Conservation (phyloP, 2,888 invertebrate genomes). For the Lithophane leautieri region DNA sequence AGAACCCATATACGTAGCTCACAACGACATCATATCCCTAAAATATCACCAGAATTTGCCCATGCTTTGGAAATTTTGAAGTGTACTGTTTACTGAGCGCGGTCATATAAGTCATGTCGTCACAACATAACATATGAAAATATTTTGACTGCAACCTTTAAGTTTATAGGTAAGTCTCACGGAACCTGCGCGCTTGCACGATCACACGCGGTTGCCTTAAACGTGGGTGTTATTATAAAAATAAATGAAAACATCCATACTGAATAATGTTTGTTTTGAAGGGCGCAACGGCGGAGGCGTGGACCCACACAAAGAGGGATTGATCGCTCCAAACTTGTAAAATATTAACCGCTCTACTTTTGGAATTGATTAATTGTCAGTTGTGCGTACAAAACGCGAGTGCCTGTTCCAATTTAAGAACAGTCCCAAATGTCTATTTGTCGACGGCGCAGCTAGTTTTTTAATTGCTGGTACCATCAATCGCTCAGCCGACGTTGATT, state of each 20-base stretch:
- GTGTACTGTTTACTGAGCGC: constrained; percentile 73
- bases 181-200: constrained; percentile 75
- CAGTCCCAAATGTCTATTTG: constrained; percentile 78
- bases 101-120: constrained; percentile 56
- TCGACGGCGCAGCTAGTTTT: constrained; percentile 77
- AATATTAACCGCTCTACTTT: constrained; percentile 85
- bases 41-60: constrained; percentile 62
- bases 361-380: constrained; percentile 88
- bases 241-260: constrained; percentile 86
- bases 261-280: constrained; percentile 89
- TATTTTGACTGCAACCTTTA: constrained; percentile 72
- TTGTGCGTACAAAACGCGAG: constrained; percentile 77
- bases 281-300: constrained; percentile 80
- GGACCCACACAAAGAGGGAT: constrained; percentile 89
- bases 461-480: constrained; percentile 82
- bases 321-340: constrained; percentile 83
- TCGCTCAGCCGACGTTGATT: constrained; percentile 75
- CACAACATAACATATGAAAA: constrained; percentile 69
- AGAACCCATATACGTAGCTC: constrained; percentile 76
- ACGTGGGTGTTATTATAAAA: constrained; percentile 86
- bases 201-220: constrained; percentile 81
- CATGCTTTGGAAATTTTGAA: constrained; percentile 55
- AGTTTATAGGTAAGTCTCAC: constrained; percentile 79
- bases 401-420: constrained; percentile 82
- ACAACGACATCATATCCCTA: constrained; percentile 44